Evolutionary conservation across 1,140 invertebrate genomes (phyloP).

Genomic region (Bicyclus anynana): DNA sequence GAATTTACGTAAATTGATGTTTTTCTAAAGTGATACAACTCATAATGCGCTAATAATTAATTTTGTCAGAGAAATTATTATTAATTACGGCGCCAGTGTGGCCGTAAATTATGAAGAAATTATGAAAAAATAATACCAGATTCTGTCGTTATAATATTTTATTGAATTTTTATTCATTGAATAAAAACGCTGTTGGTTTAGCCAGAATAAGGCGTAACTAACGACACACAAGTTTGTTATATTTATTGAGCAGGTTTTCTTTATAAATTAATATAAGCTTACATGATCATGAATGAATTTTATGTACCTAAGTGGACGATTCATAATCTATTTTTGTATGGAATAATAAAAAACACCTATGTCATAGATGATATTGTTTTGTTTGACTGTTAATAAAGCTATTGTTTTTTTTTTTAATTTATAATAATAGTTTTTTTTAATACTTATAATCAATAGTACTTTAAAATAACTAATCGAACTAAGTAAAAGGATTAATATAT

Average conservation of each 20-base stretch:
- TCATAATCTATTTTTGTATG: background rate
- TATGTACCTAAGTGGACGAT: background rate
- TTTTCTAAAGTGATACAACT: background rate
- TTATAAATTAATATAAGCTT: background rate
- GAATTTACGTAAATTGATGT: conserved; percentile 3
- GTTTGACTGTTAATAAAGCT: too few species aligned
- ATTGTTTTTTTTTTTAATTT: too few species aligned
- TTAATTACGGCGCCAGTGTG: conserved; percentile 15
- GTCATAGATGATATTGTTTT: too few species aligned
- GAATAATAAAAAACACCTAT: too few species aligned
- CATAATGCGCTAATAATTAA: conserved; percentile 2
- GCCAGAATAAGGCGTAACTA: conserved; percentile 14
- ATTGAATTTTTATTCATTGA: conserved; percentile 7
- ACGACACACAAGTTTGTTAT: conserved; percentile 4
- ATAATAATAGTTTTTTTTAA: too few species aligned
- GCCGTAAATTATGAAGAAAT: conserved; percentile 15
- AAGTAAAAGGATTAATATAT: too few species aligned
- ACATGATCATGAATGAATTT: background rate
- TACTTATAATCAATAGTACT: too few species aligned
- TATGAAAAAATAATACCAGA: background rate
- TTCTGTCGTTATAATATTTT: background rate
- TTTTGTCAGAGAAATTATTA: conserved; percentile 9
- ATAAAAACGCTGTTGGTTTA: conserved; percentile 12
- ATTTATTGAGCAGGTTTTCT: conserved; percentile 16
- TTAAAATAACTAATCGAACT: too few species aligned